Percentiles rank a stretch among this genome's conserved stretches.
Evolutionary conservation across 1,140 invertebrate genomes (phyloP).

Genomic region (Drosophila kikkawai): DNA sequence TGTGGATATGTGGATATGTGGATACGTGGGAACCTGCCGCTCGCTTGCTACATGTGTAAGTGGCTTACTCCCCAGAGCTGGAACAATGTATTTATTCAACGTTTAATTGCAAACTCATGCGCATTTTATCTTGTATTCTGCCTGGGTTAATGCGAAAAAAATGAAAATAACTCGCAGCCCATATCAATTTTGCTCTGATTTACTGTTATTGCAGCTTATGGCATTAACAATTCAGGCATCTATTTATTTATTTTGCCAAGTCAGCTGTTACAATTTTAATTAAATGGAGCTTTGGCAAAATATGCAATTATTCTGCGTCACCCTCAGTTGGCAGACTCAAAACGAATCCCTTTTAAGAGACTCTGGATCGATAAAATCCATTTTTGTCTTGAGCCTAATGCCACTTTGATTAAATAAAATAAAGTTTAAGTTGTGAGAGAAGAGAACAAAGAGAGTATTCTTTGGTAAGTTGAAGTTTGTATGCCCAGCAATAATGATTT

Average conservation of each 20-base stretch:
- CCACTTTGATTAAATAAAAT: neutral
- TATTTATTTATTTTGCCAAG: constrained; percentile 38
- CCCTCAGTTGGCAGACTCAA: neutral
- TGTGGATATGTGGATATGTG: neutral
- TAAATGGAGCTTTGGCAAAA: constrained; percentile 17
- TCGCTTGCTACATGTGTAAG: constrained; percentile 25
- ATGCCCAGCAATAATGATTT: too few species aligned
- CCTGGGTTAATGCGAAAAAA: constrained; percentile 14
- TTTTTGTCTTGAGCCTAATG: neutral
- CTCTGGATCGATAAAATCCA: neutral
- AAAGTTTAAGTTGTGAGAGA: neutral
- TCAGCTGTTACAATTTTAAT: constrained; percentile 39
- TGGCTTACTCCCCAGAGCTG: constrained; percentile 26
- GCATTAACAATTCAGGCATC: constrained; percentile 49
- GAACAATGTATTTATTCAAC: constrained; percentile 34
- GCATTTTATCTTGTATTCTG: constrained; percentile 23
- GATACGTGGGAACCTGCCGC: neutral
- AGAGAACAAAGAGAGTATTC: too few species aligned
- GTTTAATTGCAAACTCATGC: constrained; percentile 48
- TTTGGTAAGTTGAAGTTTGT: neutral
- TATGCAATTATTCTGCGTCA: neutral
- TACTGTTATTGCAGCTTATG: constrained; percentile 47
- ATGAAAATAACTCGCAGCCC: constrained; percentile 9
- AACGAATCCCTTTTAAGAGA: neutral
- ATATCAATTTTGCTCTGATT: constrained; percentile 53